Base-by-base conservation (phyloP, 2,888 invertebrate species). In the Agonopterix alstromeriana region DNA sequence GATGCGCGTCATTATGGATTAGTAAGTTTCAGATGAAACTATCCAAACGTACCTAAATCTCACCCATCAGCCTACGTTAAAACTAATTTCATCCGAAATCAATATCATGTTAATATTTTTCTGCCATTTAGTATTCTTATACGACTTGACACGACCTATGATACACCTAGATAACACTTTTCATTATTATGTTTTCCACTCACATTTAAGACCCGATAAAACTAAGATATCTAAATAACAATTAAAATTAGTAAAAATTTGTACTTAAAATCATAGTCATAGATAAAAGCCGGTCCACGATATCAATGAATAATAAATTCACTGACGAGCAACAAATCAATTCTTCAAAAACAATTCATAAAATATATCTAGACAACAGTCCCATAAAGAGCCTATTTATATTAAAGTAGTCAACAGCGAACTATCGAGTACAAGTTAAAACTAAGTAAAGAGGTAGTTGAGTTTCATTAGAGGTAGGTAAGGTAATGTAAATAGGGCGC, bases 371-470 rank as follows among this genome's bases (percentile, higher is more conserved):
- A 82, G 80, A 82, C 81, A 83, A 84, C 78, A 82, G 81, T 83
- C 79, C 82, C 81, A 75, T 72, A 76, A 73, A 77, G 81, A 77
- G 73, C 69, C 68, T 78, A 71, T 70, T 71, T 65, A 76, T 70
- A 76, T 77, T 70, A 72, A 71, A 73, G 73, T 79, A 76, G 72
- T 76, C 75, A 84, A 83, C 82, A 79, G 77, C 63, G 72, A 78
- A 79, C 74, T 73, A 76, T 77, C 71, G 69, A 78, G 65, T 77
- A 76, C 66, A 65, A 76, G 74, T 77, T 76, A 81, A 75, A 82
- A 83, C 84, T 85, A 84, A 80, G 76, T 75, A 85, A 84, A 85
- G 87, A 88, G 86, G 87, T 88, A 88, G 84, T 77, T 81, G 85
- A 86, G 85, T 86, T 86, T 77, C 80, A 70, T 75, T 75, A 76